Percentiles rank a stretch among this genome's conserved stretches.
phyloP scores from a whole-genome alignment of 2,797 vertebrate species.

The Erithacus rubecula region DNA sequence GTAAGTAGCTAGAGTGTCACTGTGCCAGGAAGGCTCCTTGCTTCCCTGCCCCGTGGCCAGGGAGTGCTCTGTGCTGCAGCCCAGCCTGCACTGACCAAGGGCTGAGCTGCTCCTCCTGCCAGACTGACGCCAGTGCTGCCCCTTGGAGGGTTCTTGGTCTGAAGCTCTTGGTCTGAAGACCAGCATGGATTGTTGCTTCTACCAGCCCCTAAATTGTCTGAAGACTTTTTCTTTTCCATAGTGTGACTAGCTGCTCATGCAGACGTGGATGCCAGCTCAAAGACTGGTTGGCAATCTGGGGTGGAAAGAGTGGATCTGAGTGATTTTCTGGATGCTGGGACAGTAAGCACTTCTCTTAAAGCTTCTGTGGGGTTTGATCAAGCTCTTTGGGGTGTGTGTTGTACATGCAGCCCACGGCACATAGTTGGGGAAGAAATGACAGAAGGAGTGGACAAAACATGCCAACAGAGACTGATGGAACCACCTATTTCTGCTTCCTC shows the following conservation, averaged over 20 bases:
- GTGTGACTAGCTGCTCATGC: not conserved
- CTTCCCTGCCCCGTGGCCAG: not conserved
- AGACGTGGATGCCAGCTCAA: not conserved
- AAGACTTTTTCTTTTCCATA: not conserved
- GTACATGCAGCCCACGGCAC: not conserved
- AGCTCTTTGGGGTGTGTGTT: not conserved
- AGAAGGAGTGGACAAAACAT: not conserved
- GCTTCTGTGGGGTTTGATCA: not conserved
- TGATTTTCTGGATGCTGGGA: not conserved
- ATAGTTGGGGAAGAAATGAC: not conserved
- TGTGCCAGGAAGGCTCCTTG: not conserved
- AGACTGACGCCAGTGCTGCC: not conserved
- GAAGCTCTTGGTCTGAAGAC: not conserved
- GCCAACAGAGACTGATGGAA: not conserved
- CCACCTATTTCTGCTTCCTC: not conserved
- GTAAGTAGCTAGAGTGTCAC: constrained; percentile 39
- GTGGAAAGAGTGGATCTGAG: not conserved
- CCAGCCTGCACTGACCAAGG: not conserved
- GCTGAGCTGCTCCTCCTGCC: not conserved
- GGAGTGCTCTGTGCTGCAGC: not conserved
- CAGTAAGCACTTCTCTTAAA: not conserved
- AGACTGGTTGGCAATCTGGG: not conserved
- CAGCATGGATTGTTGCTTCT: not conserved
- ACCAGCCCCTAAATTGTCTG: not conserved
- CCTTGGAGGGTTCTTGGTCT: not conserved